These are phyloP conservation scores for Mycetomoellerius zeteki DNA, from an alignment of 1,140 invertebrate species.

Conservation along the genomic window DNA sequence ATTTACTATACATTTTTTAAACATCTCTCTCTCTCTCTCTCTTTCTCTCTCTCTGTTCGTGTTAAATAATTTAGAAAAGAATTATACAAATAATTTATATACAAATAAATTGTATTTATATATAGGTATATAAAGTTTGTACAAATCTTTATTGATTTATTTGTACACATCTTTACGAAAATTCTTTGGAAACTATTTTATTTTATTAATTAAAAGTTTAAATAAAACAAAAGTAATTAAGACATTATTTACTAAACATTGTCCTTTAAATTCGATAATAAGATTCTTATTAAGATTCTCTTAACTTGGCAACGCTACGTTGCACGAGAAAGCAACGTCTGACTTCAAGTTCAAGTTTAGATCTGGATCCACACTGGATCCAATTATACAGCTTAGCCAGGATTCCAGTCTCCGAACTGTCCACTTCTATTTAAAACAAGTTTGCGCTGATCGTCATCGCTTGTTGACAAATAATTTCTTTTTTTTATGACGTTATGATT, in stretches of 20 bases:
- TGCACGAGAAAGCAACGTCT: conserved; percentile 31
- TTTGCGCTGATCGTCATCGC: background rate
- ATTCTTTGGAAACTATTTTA: background rate
- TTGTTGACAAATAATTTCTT: background rate
- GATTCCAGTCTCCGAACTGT: conserved; percentile 9
- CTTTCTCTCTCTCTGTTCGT: background rate
- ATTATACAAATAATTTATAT: background rate
- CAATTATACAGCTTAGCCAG: conserved; percentile 65
- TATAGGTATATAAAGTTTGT: background rate
- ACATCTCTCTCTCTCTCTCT: too few species aligned
- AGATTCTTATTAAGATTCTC: background rate
- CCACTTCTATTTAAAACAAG: background rate
- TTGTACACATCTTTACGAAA: too few species aligned
- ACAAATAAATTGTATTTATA: too few species aligned
- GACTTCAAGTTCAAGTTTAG: conserved; percentile 33
- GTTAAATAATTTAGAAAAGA: background rate
- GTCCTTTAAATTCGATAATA: background rate
- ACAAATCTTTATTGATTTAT: background rate
- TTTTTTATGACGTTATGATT: background rate
- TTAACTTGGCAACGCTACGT: conserved; percentile 14
- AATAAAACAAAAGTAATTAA: background rate
- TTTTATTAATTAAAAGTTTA: background rate
- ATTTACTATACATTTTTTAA: too few species aligned
- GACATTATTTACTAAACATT: background rate
- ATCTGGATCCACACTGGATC: conserved; percentile 23